Evolutionary conservation across 2,888 invertebrate genomes (phyloP).

Genomic region (Rhorus exstirpatorius): DNA sequence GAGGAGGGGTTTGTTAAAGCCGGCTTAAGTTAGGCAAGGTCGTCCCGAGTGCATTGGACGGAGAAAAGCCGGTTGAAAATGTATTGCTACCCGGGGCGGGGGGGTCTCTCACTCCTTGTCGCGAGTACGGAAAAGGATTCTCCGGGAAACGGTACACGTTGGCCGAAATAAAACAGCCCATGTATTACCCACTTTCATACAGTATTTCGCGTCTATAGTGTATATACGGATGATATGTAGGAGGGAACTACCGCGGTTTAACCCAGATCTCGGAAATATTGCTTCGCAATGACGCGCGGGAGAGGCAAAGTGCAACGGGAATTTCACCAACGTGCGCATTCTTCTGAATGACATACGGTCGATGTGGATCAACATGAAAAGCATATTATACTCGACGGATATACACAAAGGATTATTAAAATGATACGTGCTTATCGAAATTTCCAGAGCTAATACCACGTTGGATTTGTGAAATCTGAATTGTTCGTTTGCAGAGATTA

Average conservation of each 20-base stretch:
- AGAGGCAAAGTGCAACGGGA: constrained; percentile 65
- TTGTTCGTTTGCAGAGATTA: not conserved
- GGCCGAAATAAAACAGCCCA: constrained; percentile 53
- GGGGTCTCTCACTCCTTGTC: constrained; percentile 47
- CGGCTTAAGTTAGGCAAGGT: constrained; percentile 83
- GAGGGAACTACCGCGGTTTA: constrained; percentile 9
- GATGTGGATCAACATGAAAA: not conserved
- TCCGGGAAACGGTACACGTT: constrained; percentile 41
- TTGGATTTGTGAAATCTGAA: constrained; percentile 1
- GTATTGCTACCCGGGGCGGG: constrained; percentile 61
- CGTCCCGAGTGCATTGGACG: constrained; percentile 68
- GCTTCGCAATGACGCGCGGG: constrained; percentile 36
- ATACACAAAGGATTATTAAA: constrained; percentile 30
- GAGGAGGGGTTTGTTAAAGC: constrained; percentile 81
- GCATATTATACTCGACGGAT: constrained; percentile 5
- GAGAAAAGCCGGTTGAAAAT: constrained; percentile 54
- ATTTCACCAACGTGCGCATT: constrained; percentile 60
- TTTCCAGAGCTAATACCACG: not conserved
- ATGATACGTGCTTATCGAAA: constrained; percentile 3
- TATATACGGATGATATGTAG: constrained; percentile 13
- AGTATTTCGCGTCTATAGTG: constrained; percentile 18
- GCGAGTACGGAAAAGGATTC: constrained; percentile 39
- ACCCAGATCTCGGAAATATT: constrained; percentile 55
- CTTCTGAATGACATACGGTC: constrained; percentile 46
- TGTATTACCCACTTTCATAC: constrained; percentile 23